A percentile compares a stretch with the other conserved stretches of the same genome.
These are phyloP conservation scores for Saxidomus purpurata DNA, from an alignment of 1,140 invertebrate species.

Conservation along the genomic window DNA sequence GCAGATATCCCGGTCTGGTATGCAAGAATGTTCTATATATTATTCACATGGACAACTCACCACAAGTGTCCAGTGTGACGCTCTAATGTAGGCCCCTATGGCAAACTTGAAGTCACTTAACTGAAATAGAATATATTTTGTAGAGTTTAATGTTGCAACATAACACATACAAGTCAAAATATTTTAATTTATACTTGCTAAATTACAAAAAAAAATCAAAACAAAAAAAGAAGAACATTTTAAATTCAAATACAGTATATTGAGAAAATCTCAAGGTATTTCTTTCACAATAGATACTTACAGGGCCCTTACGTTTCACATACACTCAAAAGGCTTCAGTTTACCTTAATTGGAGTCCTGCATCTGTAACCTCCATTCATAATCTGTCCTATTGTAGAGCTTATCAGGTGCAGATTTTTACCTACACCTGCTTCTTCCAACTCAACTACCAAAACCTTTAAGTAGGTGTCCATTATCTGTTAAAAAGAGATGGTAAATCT, in stretches of 20 bases:
- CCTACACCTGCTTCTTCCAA: not conserved
- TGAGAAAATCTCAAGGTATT: not conserved
- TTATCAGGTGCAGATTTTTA: not conserved
- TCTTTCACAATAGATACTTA: not conserved
- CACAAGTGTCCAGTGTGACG: slow-evolving; percentile 28
- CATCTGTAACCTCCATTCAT: not conserved
- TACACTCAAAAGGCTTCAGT: too few relatives aligned
- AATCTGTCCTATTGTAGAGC: slow-evolving; percentile 4
- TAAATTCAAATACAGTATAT: not conserved
- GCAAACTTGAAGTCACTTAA: not conserved
- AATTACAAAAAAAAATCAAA: not conserved
- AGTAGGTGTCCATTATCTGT: slow-evolving; percentile 13
- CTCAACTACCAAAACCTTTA: not conserved
- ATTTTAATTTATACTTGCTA: not conserved
- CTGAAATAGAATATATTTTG: not conserved
- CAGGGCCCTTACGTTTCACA: too few relatives aligned
- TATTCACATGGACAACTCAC: too few relatives aligned
- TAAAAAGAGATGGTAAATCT: too few relatives aligned
- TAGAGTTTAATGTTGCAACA: not conserved
- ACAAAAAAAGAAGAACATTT: too few relatives aligned
- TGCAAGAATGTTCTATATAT: too few relatives aligned
- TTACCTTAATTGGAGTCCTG: not conserved
- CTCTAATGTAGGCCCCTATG: not conserved
- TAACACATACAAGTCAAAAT: not conserved
- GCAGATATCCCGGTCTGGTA: too few relatives aligned